Evolutionary conservation across 2,113 vertebrate genomes (phyloP).

Genomic region (Emydocephalus ijimae): DNA sequence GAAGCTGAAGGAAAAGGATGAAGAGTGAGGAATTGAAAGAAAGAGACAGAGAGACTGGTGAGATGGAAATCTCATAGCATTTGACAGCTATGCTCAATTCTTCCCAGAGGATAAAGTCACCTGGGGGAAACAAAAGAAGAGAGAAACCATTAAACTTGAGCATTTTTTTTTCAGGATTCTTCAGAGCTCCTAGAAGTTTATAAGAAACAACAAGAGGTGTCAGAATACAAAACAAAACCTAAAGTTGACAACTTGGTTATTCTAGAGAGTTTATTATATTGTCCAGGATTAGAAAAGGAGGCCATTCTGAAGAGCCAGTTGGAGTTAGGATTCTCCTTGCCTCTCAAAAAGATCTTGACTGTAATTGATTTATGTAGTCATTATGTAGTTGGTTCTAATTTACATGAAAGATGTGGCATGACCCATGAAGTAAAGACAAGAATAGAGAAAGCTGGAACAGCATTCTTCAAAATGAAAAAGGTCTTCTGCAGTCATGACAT

Average conservation of each 20-base stretch:
- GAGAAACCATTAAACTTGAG: conserved; percentile 44
- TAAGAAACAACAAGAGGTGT: not conserved
- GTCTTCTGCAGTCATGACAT: too few species aligned
- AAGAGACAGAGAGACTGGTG: not conserved
- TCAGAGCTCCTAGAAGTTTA: conserved; percentile 20
- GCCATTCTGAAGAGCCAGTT: not conserved
- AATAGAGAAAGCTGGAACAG: too few species aligned
- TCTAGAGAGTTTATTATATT: not conserved
- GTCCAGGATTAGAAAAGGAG: not conserved
- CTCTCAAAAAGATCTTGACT: not conserved
- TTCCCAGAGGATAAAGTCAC: conserved; percentile 55
- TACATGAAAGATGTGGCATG: too few species aligned
- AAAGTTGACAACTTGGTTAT: not conserved
- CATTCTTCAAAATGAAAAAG: too few species aligned
- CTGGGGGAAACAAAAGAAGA: conserved; percentile 45
- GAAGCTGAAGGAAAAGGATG: conserved; percentile 38
- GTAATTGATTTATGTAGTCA: not conserved
- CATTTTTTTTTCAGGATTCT: conserved; percentile 36
- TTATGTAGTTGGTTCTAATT: too few species aligned
- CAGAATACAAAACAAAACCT: not conserved
- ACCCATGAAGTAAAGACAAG: too few species aligned
- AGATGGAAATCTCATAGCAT: conserved; percentile 46
- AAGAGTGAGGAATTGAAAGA: not conserved
- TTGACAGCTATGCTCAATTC: conserved; percentile 55
- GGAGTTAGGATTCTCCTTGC: not conserved